A percentile compares a stretch with the other conserved stretches of the same genome.
These are phyloP conservation scores for Pollachius pollachius DNA, from an alignment of 2,113 vertebrate genomes.

Conservation along the genomic window DNA sequence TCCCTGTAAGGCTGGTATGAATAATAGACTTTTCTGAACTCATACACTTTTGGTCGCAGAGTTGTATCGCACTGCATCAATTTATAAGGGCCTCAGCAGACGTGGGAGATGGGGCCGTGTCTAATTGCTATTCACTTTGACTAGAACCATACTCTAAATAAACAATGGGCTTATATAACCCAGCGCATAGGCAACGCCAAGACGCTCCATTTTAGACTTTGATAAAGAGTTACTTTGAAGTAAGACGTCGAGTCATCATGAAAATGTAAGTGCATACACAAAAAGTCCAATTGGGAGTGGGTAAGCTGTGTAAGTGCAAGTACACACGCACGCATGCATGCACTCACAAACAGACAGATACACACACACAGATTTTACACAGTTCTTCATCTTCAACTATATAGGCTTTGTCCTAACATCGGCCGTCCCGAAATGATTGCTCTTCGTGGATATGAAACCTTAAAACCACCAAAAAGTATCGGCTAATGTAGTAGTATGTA, in stretches of 20 bases:
- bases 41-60: constrained; percentile 47
- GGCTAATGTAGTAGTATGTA: too few species aligned
- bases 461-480: too few species aligned
- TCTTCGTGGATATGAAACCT: too few species aligned
- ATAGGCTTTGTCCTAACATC: too few species aligned
- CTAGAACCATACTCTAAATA: constrained; percentile 61
- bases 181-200: constrained; percentile 13
- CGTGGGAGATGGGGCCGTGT: constrained; percentile 56
- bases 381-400: too few species aligned
- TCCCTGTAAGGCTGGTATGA: constrained; percentile 46
- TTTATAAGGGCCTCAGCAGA: constrained; percentile 58
- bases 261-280: neutral
- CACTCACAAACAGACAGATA: neutral
- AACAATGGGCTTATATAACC: constrained; percentile 51
- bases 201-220: constrained; percentile 19
- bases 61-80: constrained; percentile 47
- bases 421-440: too few species aligned
- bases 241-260: constrained; percentile 11
- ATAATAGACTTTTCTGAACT: constrained; percentile 60
- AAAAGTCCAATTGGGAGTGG: neutral
- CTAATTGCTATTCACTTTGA: constrained; percentile 64
- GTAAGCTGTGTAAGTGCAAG: neutral
- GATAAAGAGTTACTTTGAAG: constrained; percentile 18
- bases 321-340: neutral
- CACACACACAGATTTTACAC: too few species aligned